Percentiles rank a stretch among this genome's conserved stretches.
These are phyloP conservation scores for Poecile atricapillus DNA, from an alignment of 2,113 vertebrate genomes.

Conservation along the genomic window DNA sequence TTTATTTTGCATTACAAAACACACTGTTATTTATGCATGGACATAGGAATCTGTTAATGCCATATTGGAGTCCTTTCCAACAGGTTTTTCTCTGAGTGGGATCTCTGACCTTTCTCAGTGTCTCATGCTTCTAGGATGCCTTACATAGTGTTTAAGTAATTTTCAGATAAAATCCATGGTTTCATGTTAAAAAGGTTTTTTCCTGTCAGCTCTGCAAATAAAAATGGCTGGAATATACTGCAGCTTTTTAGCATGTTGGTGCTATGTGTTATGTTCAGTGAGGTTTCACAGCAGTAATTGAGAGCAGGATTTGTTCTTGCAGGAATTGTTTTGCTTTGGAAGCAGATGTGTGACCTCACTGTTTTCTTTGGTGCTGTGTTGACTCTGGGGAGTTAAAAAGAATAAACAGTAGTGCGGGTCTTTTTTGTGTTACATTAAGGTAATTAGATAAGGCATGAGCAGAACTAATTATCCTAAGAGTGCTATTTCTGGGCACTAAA, in stretches of 20 bases:
- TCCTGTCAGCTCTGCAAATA: background rate
- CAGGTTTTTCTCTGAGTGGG: background rate
- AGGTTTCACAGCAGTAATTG: background rate
- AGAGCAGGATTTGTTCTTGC: background rate
- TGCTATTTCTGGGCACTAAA: slow-evolving; percentile 28
- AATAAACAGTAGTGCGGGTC: background rate
- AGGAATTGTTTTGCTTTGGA: background rate
- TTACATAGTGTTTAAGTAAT: background rate
- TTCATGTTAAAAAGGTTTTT: background rate
- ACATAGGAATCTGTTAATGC: background rate
- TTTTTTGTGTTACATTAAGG: slow-evolving; percentile 30
- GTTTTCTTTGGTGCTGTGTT: background rate
- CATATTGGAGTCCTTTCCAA: background rate
- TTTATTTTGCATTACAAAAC: background rate
- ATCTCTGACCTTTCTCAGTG: background rate
- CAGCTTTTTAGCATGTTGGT: background rate
- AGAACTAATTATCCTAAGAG: slow-evolving; percentile 11
- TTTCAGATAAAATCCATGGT: background rate
- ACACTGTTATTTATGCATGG: background rate
- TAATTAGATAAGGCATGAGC: slow-evolving; percentile 46
- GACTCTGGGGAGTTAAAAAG: background rate
- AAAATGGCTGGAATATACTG: background rate
- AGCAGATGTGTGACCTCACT: background rate
- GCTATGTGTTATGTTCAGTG: background rate
- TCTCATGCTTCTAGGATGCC: background rate